Evolutionary conservation across 2,113 vertebrate genomes (phyloP), one percentile per base, ranked within the genome.

Genomic region (Spermophilus dauricus): DNA sequence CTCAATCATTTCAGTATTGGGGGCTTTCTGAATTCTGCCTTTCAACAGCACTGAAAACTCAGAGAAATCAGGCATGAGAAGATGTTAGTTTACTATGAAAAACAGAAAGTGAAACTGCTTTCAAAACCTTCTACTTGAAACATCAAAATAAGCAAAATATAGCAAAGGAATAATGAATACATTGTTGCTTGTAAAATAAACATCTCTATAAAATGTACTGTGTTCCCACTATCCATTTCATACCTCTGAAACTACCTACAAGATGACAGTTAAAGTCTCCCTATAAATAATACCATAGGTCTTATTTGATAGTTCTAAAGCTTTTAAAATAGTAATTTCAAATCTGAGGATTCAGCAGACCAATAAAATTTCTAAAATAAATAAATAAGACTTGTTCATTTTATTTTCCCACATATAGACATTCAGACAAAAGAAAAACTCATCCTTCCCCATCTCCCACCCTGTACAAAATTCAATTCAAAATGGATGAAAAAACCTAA

Each of bases 21-120:
- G 83, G 18, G 26, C 70, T 88, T 95, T 95, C 77, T 95, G 45
- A 94, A 91, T 18, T 92, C 58, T 85, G 37, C 34, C 37, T 22
- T 70, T 82, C 32, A 85, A 82, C 16, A 93, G 14, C 24, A 77
- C 28, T 61, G 37, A 42, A 81, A 89, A 56, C 20, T 69, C n/a
- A 56, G 63, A 89, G 37, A 81, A 81, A 58, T 87, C 28, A 91
- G 16, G 8, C 42, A 89, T 56, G 24, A 17, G n/a, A 76, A 75
- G 30, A 92, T 88, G 67, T 58, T 39, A 77, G 26, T 16, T 77
- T 77, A 67, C 67, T 77, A 67, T 73, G 18, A 90, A 86, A 86
- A 90, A 61, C 17, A 81, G 45, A 83, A 92, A 51, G 11, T 75
- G 11, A 91, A 75, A 65, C 1, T 77, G 18, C 14, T 76, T 81